Evolutionary conservation across 1,140 invertebrate genomes (phyloP).

Genomic region (Branchinecta lindahli): DNA sequence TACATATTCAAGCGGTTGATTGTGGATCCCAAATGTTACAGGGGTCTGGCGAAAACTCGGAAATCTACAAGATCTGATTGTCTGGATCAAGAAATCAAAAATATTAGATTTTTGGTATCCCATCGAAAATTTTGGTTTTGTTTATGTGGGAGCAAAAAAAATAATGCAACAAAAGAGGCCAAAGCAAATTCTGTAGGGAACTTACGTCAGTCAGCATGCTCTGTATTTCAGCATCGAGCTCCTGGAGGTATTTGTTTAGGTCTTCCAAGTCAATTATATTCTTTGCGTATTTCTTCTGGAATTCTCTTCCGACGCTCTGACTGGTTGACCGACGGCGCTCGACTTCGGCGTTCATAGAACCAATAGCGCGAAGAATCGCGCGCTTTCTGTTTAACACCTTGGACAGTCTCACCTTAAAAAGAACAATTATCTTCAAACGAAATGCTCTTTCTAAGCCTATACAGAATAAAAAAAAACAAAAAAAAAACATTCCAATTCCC

Average conservation of each 20-base stretch:
- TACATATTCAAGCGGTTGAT: no score
- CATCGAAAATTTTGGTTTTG: no score
- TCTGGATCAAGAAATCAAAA: no score
- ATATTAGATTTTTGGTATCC: no score
- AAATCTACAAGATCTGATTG: no score
- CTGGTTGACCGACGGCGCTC: constrained; percentile 69
- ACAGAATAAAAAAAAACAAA: neutral
- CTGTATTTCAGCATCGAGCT: constrained; percentile 68
- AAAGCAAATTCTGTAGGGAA: neutral
- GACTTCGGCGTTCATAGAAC: constrained; percentile 65
- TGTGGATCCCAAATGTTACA: no score
- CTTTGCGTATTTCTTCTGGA: constrained; percentile 73
- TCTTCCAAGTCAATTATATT: constrained; percentile 78
- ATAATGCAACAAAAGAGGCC: no score
- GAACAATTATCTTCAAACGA: constrained; percentile 8
- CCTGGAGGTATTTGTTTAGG: constrained; percentile 73
- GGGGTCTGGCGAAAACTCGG: no score
- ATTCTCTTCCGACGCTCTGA: constrained; percentile 53
- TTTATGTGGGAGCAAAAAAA: no score
- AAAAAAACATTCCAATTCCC: no score
- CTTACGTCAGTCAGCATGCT: constrained; percentile 36
- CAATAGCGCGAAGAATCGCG: constrained; percentile 47
- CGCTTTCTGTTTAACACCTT: constrained; percentile 73
- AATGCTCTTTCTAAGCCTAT: neutral
- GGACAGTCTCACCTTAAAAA: constrained; percentile 45